Conservation (phyloP, 1,140 invertebrate species). For the Rhagoletis pomonella region DNA sequence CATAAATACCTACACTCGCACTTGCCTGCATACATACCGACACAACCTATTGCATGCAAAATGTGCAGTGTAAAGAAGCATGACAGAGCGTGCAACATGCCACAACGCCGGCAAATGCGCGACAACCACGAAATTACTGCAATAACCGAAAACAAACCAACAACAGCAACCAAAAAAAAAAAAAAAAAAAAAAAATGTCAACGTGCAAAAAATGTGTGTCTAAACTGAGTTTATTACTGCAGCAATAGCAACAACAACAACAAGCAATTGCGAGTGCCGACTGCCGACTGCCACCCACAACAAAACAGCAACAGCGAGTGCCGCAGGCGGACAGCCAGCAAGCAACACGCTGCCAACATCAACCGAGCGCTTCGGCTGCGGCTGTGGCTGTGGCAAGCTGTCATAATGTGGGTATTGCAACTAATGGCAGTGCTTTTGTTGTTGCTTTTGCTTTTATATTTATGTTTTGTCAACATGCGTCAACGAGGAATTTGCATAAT, state of each 20-base stretch:
- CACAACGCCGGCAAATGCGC: constrained; percentile 31
- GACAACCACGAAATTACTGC: constrained; percentile 43
- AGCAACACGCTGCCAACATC: background rate
- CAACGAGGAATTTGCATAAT: constrained; percentile 53
- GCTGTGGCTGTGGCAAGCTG: constrained; percentile 33
- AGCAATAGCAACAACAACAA: background rate
- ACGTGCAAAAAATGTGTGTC: background rate
- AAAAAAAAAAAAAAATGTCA: background rate
- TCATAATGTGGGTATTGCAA: constrained; percentile 9
- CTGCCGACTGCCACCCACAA: constrained; percentile 27
- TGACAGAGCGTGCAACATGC: constrained; percentile 22
- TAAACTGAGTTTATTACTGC: constrained; percentile 12
- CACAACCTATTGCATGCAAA: constrained; percentile 2
- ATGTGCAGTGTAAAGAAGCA: background rate
- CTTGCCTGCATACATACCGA: background rate
- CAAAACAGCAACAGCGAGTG: constrained; percentile 28
- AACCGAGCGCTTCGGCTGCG: background rate
- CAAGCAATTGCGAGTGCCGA: background rate
- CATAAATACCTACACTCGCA: background rate
- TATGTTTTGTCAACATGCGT: constrained; percentile 47
- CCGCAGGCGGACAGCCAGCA: background rate
- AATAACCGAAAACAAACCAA: constrained; percentile 36
- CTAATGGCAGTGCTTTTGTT: background rate
- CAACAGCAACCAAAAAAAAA: background rate
- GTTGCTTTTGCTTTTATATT: background rate